A percentile compares a stretch with the other conserved stretches of the same genome.
These are phyloP conservation scores for Eugnorisma glareosa DNA, from an alignment of 2,888 invertebrate genomes.

Conservation along the genomic window DNA sequence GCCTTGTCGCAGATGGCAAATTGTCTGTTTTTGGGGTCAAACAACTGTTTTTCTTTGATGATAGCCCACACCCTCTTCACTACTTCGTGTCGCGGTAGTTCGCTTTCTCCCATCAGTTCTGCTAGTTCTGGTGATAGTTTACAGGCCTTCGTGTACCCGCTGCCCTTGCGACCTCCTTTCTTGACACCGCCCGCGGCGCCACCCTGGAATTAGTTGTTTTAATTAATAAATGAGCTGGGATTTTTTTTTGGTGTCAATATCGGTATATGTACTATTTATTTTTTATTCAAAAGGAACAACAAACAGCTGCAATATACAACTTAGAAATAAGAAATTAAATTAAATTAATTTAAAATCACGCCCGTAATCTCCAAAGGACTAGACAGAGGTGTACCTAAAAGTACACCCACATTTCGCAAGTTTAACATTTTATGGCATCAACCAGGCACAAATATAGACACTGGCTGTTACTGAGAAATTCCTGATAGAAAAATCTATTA, in stretches of 20 bases:
- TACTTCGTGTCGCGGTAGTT: constrained; percentile 96
- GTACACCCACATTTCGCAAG: neutral
- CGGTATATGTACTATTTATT: too few relatives aligned
- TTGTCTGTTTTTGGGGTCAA: constrained; percentile 98
- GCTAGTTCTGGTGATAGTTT: constrained; percentile 96
- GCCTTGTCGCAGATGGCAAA: constrained; percentile 98
- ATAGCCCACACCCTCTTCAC: constrained; percentile 97
- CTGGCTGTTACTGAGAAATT: neutral
- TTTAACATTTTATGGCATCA: too few relatives aligned
- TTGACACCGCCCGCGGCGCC: constrained; percentile 62
- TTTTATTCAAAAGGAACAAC: too few relatives aligned
- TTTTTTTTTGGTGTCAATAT: neutral
- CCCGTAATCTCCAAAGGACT: neutral
- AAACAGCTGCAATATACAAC: too few relatives aligned
- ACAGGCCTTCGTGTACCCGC: constrained; percentile 96
- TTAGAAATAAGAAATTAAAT: too few relatives aligned
- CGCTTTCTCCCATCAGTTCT: constrained; percentile 95
- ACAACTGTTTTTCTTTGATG: constrained; percentile 96
- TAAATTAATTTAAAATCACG: too few relatives aligned
- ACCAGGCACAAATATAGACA: neutral
- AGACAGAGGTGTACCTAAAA: neutral
- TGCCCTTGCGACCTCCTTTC: constrained; percentile 82
- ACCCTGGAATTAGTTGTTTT: constrained; percentile 15
- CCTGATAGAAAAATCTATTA: neutral
- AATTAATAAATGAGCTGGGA: neutral